Base-by-base conservation (phyloP, 2,797 vertebrate genomes). In the Mormyrus proboscirostris region DNA sequence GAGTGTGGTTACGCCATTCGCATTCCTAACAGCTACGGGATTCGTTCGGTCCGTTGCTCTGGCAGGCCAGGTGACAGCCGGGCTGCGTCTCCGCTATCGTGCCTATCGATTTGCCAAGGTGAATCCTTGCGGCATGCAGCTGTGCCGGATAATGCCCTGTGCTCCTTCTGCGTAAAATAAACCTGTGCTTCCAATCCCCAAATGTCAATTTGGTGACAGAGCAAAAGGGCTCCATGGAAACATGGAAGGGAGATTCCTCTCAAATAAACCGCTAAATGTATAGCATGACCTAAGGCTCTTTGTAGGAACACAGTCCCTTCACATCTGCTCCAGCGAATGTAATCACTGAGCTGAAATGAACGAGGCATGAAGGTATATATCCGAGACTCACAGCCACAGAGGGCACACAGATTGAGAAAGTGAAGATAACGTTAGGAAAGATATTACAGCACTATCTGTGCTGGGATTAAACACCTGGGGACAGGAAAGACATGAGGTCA, bases 381-480 rank as follows among this genome's bases (percentile, higher is more conserved):
- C 47, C 10, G 5, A 25, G 50, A 84, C 41, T 69, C 65, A 69
- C 65, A 79, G 73, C 16, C 73, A 79, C 5, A 44, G 9, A 41
- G 7, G 50, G 16, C 85, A 38, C 16, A 33, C 47, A 57, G 47
- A 29, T 12, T 12, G 84, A 41, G 22, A 7, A 86, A 33, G 25
- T 57, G 29, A 19, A 87, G 53, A 84, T 51, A 87, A 57, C 22
- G 33, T 87, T 87, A n/a, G 85, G 53, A 59, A 33, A 87, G 51
- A 87, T 38, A 55, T 41, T 55, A 59, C 25, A 59, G 19, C 85
- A 59, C 38, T 57, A 57, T 38, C 51, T 38, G 85, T 38, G 7
- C 29, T 87, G 85, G 53, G 51, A 87, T 59, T 38, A 19, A 55
- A 41, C 50, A 87, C 49, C 85, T 19, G 53, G 53, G 33, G 55